Evolutionary conservation across 2,797 vertebrate genomes (phyloP).

Genomic region (Taenioides sp.): DNA sequence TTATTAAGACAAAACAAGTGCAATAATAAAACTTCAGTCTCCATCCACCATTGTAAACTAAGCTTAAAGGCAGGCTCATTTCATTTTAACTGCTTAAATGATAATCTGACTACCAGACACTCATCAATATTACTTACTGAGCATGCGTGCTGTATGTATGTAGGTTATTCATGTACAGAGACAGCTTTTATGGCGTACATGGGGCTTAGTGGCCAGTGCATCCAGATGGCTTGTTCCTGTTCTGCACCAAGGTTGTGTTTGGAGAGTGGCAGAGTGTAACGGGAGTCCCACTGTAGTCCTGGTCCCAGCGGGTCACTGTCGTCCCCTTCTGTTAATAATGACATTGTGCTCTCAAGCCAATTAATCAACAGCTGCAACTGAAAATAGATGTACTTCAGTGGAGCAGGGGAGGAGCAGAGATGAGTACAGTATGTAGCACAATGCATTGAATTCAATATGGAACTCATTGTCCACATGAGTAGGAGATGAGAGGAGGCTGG

Average conservation of each 20-base stretch:
- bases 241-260: conserved; percentile 28
- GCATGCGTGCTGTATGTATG: background rate
- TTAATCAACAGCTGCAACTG: conserved; percentile 49
- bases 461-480: conserved; percentile 29
- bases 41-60: no score
- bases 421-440: conserved; percentile 49
- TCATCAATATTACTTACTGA: background rate
- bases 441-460: conserved; percentile 36
- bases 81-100: no score
- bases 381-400: conserved; percentile 45
- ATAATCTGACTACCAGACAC: background rate
- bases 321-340: conserved; percentile 56
- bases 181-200: conserved; percentile 19
- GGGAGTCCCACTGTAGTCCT: conserved; percentile 39
- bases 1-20: no score
- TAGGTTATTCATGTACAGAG: conserved; percentile 18
- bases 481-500: conserved; percentile 22
- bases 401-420: conserved; percentile 22
- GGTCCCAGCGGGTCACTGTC: conserved; percentile 43
- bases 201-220: conserved; percentile 14
- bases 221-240: conserved; percentile 39
- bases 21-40: no score
- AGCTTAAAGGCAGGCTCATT: no score
- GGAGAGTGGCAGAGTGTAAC: conserved; percentile 43
- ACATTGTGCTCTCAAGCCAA: conserved; percentile 40